Base-by-base conservation (phyloP, 2,113 vertebrate genomes). In the Lampris megalopsis region DNA sequence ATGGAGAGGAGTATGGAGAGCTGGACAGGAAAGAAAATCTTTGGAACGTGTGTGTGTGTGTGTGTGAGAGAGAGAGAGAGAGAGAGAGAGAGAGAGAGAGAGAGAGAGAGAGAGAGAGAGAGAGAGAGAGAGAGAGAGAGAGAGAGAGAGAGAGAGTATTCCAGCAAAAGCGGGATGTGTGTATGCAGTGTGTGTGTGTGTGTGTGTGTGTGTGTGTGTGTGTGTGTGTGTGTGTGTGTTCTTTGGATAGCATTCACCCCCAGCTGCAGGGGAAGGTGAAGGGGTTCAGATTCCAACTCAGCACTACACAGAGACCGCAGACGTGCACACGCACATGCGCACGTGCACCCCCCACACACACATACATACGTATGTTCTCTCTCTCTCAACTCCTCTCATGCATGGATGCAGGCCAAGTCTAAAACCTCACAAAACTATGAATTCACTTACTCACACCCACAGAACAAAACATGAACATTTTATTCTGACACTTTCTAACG, bases 191-290 rank as follows among this genome's bases (percentile, higher is more conserved):
- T 64, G 10, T 61, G 61, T 53, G 58, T 69, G 69, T 63, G 53
- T 67, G 61, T 53, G 72, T 72, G n/a, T 48, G 52, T 73, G 73
- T 63, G 62, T 58, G 64, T 62, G 68, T n/a, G 63, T 57, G 59
- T 5, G 73, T 36, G 59, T 4, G n/a, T 37, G 10, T 74, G 68
- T 24, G 24, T 24, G 24, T 24, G 62, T 74, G 62, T 84, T 87
- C 65, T 86, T 71, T 88, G 79, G 82, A 83, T 75, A 4, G 52
- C 6, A 42, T 77, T 88, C 77, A 24, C 24, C 60, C 61, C 81
- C 84, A 90, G 86, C 86, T 86, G 85, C 82, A 83, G 66, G 71
- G 63, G 68, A 78, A 86, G 84, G 82, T 86, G 82, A 87, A 60
- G 63, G 57, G 77, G 80, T 91, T 91, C 84, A 81, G 73, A 86